A percentile compares a stretch with the other conserved stretches of the same genome.
These are phyloP conservation scores for Crotophaga sulcirostris DNA, from an alignment of 2,113 vertebrate genomes.

Conservation along the genomic window DNA sequence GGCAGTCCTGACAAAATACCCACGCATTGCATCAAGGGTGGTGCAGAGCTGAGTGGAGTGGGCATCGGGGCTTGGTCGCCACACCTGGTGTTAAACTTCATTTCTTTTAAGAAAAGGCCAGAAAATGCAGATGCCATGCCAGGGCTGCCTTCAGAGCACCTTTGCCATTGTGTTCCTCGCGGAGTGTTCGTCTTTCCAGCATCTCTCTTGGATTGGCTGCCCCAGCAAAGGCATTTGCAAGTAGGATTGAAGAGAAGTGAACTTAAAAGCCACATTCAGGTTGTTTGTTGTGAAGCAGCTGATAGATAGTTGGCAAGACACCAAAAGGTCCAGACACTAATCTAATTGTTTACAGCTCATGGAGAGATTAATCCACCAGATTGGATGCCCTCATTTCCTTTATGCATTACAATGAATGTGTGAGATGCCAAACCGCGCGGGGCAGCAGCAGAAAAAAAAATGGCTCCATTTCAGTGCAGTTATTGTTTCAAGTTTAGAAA, in stretches of 20 bases:
- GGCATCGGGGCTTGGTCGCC: not conserved
- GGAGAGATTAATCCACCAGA: slow-evolving; percentile 61
- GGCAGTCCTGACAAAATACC: not conserved
- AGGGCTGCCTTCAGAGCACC: slow-evolving; percentile 23
- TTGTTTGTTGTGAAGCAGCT: slow-evolving; percentile 41
- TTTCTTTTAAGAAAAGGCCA: not conserved
- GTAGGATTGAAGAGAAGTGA: not conserved
- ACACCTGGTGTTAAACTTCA: not conserved
- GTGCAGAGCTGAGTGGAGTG: not conserved
- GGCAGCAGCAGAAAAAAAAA: slow-evolving; percentile 17
- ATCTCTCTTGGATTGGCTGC: slow-evolving; percentile 52
- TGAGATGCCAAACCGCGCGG: slow-evolving; percentile 53
- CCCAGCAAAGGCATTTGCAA: slow-evolving; percentile 9
- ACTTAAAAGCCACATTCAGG: slow-evolving; percentile 23
- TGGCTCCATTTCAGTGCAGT: slow-evolving; percentile 16
- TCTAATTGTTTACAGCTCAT: slow-evolving; percentile 62
- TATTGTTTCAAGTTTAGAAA: slow-evolving; percentile 41
- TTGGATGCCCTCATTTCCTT: slow-evolving; percentile 62
- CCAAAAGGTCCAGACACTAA: slow-evolving; percentile 63
- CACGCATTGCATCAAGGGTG: rapidly evolving
- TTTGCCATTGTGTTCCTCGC: not conserved
- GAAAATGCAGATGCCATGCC: not conserved
- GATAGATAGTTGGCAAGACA: slow-evolving; percentile 38
- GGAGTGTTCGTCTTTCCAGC: not conserved
- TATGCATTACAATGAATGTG: slow-evolving; percentile 38